Base-by-base conservation (phyloP, 2,888 invertebrate genomes). In the Caradrina kadenii region DNA sequence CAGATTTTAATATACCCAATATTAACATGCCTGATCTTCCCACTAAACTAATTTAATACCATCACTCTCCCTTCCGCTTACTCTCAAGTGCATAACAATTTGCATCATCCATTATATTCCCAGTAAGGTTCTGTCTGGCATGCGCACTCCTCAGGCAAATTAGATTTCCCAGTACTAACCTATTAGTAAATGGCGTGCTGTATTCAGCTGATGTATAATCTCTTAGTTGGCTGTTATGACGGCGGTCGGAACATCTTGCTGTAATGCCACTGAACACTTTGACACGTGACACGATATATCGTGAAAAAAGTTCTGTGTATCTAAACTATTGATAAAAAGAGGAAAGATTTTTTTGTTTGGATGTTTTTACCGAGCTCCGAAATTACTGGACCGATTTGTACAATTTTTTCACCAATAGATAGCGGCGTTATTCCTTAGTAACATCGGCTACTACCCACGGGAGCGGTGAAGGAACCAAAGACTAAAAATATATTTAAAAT, bases 141-240 rank as follows among this genome's bases (percentile, higher is more conserved):
- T 39, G 35, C 17, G 45, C 56, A 58, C 45, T 49, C 35, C 49
- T 52, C 31, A 49, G 42, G 64, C 60, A 61, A 78, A 75, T 72
- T 75, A 53, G 73, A 72, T 75, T 58, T 49, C 26, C 21, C 45
- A 53, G 78, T 52, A 77, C 61, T 45, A 60, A 52, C 26, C 64
- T 72, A 64, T 64, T 72, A 75, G 63, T 31, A 58, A 13, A 69
- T 42, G 55, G 39, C 61, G 35, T 26, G 19, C 48, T 53, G 55
- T 49, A 60, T 60, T 61, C 49, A 49, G 35, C n/a, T 50, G 56
- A 60, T 58, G 45, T 42, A 64, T 71, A 75, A 64, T 31, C 48
- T 49, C 58, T 63, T 62, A 63, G 58, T 35, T 62, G 13, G 21
- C 58, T 54, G 50, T 74, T 76, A 76, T 22, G 21, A 11, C 26